Evolutionary conservation across 1,140 invertebrate genomes (phyloP), one percentile per base, ranked within the genome.

Genomic region (Drosophila elegans): DNA sequence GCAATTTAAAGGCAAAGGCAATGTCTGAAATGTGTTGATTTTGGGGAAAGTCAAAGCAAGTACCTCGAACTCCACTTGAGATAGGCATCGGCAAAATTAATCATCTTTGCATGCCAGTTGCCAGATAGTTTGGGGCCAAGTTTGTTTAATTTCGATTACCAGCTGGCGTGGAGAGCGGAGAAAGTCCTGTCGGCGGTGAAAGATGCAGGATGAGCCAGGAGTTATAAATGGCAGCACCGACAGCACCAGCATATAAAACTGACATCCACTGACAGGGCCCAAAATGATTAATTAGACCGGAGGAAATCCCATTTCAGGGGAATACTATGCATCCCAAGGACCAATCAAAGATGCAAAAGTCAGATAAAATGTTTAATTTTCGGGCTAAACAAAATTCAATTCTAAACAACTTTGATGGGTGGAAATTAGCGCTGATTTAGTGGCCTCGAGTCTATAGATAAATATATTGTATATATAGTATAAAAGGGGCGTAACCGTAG

Each of bases 181-280:
- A 69, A 45, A 41, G 79, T 81, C 46, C 52, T 85, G 80, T 84
- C 72, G 76, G 68, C 78, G 42, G 16, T 36, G 29, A 34, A 52
- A 54, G 45, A 21, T 42, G 38, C 75, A 73, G 79, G 56, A 53
- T 13, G 53, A 45, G 38, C 27, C 32, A 44, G 62, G 27, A 62
- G 54, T 59, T 85, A 74, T 89, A 84, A 89, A 89, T 89, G 84
- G 77, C 79, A 80, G 74, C 68, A 68, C 61, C 77, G 84, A 89
- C 84, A 88, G 84, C 80, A 84, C 84, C 80, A 89, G 84, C 84
- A 89, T 89, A 89, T 89, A 89, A 89, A 89, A 74, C 80, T 89
- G 84, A 89, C 85, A 89, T 83, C 76, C 67, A 89, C 84, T 82
- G 84, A 86, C 83, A 78, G 63, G 16, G 12, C 29, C 63, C 63